Base-by-base conservation (phyloP, 2,113 vertebrate genomes). In the Aphyosemion australe region DNA sequence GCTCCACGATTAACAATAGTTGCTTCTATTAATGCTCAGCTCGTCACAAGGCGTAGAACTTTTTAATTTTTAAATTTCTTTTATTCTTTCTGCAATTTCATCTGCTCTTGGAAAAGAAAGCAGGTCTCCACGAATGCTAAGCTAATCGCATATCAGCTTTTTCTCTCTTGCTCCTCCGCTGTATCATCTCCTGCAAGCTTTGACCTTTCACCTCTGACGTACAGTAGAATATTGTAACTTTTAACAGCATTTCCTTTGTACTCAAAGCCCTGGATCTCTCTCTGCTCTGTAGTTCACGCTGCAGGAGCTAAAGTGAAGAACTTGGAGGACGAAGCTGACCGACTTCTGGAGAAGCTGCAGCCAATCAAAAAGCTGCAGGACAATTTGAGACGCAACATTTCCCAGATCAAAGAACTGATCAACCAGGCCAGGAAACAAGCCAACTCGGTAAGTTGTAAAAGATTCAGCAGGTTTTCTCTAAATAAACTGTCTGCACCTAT, bases 351-450 rank as follows among this genome's bases (percentile, higher is more conserved):
- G 83, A 98, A 97, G 85, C 91, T 99, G 66, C 95, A 97, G 84
- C 97, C 97, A 37, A 96, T 99, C 84, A 96, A 93, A 86, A 93
- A 94, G 84, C 94, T 99, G 66, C 95, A 99, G 83, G 96, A 99
- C 84, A 96, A 96, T 72, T 82, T 99, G 72, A 95, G 94, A 74
- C 96, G 93, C 77, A 99, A 99, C 84, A 98, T 99, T 83, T 99
- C 97, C 3, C 97, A 98, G 87, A 98, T 99, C 76, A 98, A 98
- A 79, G 97, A 98, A 64, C 88, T 99, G 67, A 99, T 99, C 87
- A 98, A 94, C 80, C 97, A 99, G 91, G 97, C 97, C 61, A 93
- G 97, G 82, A 99, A 99, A 75, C 97, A 99, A 90, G 97, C 97
- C 49, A 98, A 99, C 87, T 98, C 96, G 20, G 97, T 99, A 90